Evolutionary conservation across 2,797 vertebrate species (phyloP).

Genomic region (Allobates femoralis): DNA sequence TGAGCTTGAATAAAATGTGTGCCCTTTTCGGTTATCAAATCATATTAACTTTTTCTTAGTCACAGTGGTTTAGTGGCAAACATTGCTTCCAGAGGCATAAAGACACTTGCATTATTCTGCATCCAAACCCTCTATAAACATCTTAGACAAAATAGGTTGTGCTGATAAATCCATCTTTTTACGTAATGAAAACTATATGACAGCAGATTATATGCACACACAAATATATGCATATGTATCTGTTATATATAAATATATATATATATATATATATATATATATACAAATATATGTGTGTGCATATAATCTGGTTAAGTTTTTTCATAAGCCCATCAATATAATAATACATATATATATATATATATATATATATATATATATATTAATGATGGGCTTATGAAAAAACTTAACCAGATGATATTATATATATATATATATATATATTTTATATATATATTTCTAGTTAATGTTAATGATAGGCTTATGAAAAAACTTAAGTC

Average conservation of each 20-base stretch:
- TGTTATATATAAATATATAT: neutral
- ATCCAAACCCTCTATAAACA: slow-evolving; percentile 63
- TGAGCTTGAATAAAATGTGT: slow-evolving; percentile 64
- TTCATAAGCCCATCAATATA: too few relatives aligned
- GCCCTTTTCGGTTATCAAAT: slow-evolving; percentile 71
- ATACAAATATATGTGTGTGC: too few relatives aligned
- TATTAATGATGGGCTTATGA: too few relatives aligned
- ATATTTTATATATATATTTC: neutral
- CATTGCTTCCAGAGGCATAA: slow-evolving; percentile 65
- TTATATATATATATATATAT: neutral
- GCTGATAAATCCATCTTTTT: slow-evolving; percentile 29
- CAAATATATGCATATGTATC: neutral
- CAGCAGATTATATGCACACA: too few relatives aligned
- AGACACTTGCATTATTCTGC: slow-evolving; percentile 62
- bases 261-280: neutral
- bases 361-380: neutral
- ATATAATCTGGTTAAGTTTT: too few relatives aligned
- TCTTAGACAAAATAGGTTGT: slow-evolving; percentile 66
- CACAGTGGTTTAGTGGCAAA: slow-evolving; percentile 66
- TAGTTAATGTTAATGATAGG: neutral
- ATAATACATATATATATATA: too few relatives aligned
- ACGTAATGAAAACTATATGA: neutral
- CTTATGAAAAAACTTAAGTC: neutral
- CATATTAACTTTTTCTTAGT: slow-evolving; percentile 68
- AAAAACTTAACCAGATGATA: too few relatives aligned